Evolutionary conservation across 2,113 vertebrate species (phyloP), one percentile per base, ranked within the genome.

Genomic region (Cynopterus brachyotis): DNA sequence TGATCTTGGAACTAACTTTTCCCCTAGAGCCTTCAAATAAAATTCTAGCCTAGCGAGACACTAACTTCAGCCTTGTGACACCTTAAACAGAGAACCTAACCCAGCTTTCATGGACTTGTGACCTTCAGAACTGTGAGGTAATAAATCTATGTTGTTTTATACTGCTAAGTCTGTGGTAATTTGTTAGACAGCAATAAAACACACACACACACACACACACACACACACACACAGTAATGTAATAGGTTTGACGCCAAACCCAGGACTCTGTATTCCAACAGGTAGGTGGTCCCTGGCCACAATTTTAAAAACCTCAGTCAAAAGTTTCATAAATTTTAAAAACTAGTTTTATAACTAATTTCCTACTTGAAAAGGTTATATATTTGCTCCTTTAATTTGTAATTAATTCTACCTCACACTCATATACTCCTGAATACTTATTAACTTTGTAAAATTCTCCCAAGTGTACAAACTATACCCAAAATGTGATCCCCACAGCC

Each of bases 211-310:
- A 45, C 45, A 9, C 45, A 50, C 47, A 50, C 12, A 42, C 42
- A 42, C 42, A 50, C 47, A 50, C 47, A 50, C 47, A 15, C 47
- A 50, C 47, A 50, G 8, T 87, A 76, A 90, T 64, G 20, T 19
- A 78, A 50, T 75, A 79, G 11, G 1, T 55, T 92, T 42, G 55
- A 47, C 22, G 2, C 26, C 64, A 24, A 60, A 22, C 13, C 42
- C 57, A 86, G 55, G 40, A 95, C 93, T 82, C 91, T 79, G 35
- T n/a, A 75, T 78, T 95, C 89, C 40, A 89, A 75, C 24, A 89
- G 47, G 35, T 69, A 92, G 9, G 28, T 73, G n/a, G 60, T 64
- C 66, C 55, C 50, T 83, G 64, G 67, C 19, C 40, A 94, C 17
- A 67, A 45, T 37, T 84, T 84, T 40, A 80, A 88, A 94, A 96